Evolutionary conservation across 2,888 invertebrate species (phyloP), one percentile per base, ranked within the genome.

Genomic region (Prosapia bicincta): DNA sequence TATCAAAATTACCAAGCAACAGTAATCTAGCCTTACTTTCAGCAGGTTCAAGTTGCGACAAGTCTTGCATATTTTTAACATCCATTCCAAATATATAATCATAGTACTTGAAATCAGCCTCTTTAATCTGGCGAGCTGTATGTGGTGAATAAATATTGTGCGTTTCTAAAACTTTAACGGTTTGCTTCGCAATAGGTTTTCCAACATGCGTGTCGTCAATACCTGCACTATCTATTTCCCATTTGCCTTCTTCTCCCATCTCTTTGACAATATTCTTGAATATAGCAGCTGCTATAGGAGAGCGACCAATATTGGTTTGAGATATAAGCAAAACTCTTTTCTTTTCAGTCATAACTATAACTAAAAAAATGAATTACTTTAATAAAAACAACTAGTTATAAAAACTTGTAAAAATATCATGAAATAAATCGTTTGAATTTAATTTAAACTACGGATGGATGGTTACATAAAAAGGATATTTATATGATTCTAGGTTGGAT

Each of bases 81-180:
- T 98, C 98, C 97, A 98, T 98, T 7, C 97, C 98, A 87, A 98
- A 96, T 81, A 98, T 97, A 84, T 90, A 95, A 85, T 97, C 93
- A 84, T 92, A 98, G 13, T 89, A 86, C 10, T 87, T 84, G 82
- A 95, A 98, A 83, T 98, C 98, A 23, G 89, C 87, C 54, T 87
- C 82, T 7, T 85, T 88, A 68, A 97, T 88, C 94, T 97, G 83
- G 23, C 87, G 87, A 3, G 94, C 97, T 82, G 86, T 88, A 82
- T 96, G 96, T 67, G 86, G 86, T 81, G 94, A 94, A 74, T 85
- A 83, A 6, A 97, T 88, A 78, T 91, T 89, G 82, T 95, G 91
- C 54, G 91, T 89, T 80, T 90, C 88, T 86, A 97, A 88, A 0
- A 89, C 90, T 70, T 89, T 88, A 74, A 90, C 83, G 0, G 97